These are phyloP conservation scores for Agriopis marginaria DNA, from an alignment of 2,888 invertebrate genomes.

Conservation along the genomic window DNA sequence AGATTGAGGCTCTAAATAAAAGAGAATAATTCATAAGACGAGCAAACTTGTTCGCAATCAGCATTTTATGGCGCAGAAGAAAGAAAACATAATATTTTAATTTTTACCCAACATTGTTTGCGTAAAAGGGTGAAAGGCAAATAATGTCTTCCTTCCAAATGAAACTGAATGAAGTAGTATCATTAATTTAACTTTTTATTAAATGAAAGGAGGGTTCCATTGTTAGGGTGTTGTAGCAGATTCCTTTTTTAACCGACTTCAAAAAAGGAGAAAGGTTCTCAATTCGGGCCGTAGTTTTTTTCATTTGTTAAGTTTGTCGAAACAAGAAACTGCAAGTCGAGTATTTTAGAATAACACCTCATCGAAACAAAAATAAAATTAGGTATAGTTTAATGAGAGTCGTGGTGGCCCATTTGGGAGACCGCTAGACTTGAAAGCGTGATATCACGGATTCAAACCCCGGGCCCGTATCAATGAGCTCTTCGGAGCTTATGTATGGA, in stretches of 20 bases:
- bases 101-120: slow-evolving; percentile 24
- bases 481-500: too few species aligned
- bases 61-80: slow-evolving; percentile 8
- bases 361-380: background rate
- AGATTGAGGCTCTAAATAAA: slow-evolving; percentile 13
- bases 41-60: slow-evolving; percentile 21
- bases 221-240: slow-evolving; percentile 23
- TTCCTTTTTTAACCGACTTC: slow-evolving; percentile 23
- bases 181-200: slow-evolving; percentile 53
- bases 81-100: slow-evolving; percentile 24
- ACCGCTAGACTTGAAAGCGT: too few species aligned
- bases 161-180: slow-evolving; percentile 54
- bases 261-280: too few species aligned
- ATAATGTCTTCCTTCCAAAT: slow-evolving; percentile 46
- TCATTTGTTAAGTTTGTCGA: slow-evolving; percentile 26
- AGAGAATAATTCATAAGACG: slow-evolving; percentile 18
- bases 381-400: too few species aligned
- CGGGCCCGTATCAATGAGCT: too few species aligned
- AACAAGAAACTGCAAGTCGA: slow-evolving; percentile 19
- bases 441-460: too few species aligned
- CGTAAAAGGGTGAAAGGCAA: slow-evolving; percentile 32
- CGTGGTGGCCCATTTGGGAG: too few species aligned
- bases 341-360: background rate
- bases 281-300: background rate
- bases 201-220: slow-evolving; percentile 38